These are phyloP conservation scores for Hormiphora californensis DNA, from an alignment of 37 sponge, comb jelly and placozoan species.

Conservation along the genomic window DNA sequence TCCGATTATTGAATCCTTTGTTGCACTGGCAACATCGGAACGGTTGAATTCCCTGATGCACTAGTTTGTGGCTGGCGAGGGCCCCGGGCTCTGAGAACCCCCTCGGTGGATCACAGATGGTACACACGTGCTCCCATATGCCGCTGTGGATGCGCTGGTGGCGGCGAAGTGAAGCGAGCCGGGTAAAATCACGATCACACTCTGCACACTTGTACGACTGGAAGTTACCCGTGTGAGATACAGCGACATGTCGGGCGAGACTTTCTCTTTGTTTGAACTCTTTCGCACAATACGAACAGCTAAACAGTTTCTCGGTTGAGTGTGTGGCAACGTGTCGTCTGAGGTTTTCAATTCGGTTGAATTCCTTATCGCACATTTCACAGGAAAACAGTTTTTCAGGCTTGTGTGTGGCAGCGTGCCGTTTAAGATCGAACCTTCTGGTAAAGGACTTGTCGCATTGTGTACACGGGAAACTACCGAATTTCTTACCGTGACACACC, in stretches of 20 bases:
- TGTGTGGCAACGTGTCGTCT: constrained; percentile 5
- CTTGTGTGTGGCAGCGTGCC: constrained; percentile 15
- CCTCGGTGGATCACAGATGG: constrained; percentile 13
- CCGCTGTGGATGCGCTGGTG: constrained; percentile 27
- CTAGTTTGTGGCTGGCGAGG: constrained; percentile 4
- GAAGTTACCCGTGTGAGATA: not conserved
- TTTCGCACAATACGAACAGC: constrained; percentile 11
- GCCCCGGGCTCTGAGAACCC: constrained; percentile 40
- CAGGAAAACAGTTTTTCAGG: constrained; percentile 32
- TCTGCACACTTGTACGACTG: constrained; percentile 12
- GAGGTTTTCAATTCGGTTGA: constrained; percentile 34
- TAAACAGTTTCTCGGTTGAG: not conserved
- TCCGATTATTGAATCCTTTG: constrained; percentile 53
- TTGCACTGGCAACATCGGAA: constrained; percentile 8
- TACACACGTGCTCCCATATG: not conserved
- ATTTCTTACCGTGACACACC: constrained; percentile 11
- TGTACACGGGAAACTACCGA: not conserved
- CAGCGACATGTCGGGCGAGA: not conserved
- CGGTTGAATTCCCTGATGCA: constrained; percentile 19
- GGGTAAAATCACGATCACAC: constrained; percentile 21
- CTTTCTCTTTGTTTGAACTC: constrained; percentile 35
- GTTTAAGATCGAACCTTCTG: not conserved
- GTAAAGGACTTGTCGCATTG: constrained; percentile 13
- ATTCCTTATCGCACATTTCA: not conserved
- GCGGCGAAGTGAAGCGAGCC: not conserved